phyloP scores from a whole-genome alignment of 2,888 invertebrate genomes.

The Koerneria pararmatus region DNA sequence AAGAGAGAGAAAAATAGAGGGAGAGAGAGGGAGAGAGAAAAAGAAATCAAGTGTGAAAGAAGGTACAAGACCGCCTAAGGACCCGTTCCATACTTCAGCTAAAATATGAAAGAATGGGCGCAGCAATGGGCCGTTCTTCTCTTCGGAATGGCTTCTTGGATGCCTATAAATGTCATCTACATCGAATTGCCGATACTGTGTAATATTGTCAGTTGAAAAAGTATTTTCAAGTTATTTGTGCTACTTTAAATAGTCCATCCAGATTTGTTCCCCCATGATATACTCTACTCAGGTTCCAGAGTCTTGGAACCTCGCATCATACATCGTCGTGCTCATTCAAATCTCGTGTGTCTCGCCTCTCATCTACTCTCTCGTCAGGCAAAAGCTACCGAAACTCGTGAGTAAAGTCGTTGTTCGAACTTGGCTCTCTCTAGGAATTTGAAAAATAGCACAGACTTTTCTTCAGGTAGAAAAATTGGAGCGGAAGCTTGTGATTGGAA shows the following conservation, averaged over 20 bases:
- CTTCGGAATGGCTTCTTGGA: slow-evolving; percentile 17
- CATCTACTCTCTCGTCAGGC: slow-evolving; percentile 18
- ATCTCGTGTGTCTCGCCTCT: slow-evolving; percentile 19
- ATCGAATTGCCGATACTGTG: slow-evolving; percentile 20
- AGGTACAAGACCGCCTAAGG: too few species aligned
- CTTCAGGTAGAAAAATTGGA: too few species aligned
- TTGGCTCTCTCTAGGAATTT: not conserved
- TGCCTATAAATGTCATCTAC: slow-evolving; percentile 21
- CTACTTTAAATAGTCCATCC: slow-evolving; percentile 1
- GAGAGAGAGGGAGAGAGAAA: too few species aligned
- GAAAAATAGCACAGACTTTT: too few species aligned
- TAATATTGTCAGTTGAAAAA: too few species aligned
- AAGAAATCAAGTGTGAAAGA: too few species aligned
- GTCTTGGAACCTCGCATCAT: slow-evolving; percentile 22
- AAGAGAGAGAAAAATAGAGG: too few species aligned
- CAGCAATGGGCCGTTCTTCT: slow-evolving; percentile 14
- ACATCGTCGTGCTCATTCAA: slow-evolving; percentile 20
- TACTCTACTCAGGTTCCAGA: slow-evolving; percentile 13
- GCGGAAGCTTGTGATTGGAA: too few species aligned
- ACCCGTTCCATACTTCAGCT: not conserved
- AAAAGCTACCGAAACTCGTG: not conserved
- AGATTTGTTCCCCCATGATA: not conserved
- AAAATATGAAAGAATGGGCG: not conserved
- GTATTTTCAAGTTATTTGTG: too few species aligned
- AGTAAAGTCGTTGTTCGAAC: not conserved